Conservation (phyloP, 2,888 invertebrate genomes). For the Osmoderma eremita region DNA sequence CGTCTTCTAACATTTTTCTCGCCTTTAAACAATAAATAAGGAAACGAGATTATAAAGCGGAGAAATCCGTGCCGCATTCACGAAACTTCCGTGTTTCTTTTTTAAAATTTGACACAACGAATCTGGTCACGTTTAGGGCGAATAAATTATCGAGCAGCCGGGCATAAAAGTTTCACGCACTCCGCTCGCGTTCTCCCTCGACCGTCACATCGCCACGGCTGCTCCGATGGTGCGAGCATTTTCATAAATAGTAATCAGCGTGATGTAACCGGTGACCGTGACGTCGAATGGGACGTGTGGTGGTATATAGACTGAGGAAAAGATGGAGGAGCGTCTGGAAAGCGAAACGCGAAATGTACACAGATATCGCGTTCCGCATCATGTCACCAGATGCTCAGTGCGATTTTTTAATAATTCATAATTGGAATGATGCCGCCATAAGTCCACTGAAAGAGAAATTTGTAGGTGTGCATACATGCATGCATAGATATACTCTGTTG, state of each 20-base stretch:
- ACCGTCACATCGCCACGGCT: background rate
- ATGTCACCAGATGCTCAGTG: slow-evolving; percentile 28
- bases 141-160: slow-evolving; percentile 30
- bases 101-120: slow-evolving; percentile 20
- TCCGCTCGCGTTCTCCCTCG: slow-evolving; percentile 2
- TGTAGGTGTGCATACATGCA: slow-evolving; percentile 1
- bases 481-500: too few relatives aligned
- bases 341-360: slow-evolving; percentile 2
- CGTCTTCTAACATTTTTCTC: too few relatives aligned
- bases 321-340: background rate
- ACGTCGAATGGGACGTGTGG: slow-evolving; percentile 17
- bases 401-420: slow-evolving; percentile 35
- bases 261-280: slow-evolving; percentile 35
- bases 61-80: too few relatives aligned
- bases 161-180: slow-evolving; percentile 27
- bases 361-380: slow-evolving; percentile 2
- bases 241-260: slow-evolving; percentile 44
- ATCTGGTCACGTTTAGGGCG: slow-evolving; percentile 34
- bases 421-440: background rate
- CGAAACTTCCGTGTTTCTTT: background rate
- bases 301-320: slow-evolving; percentile 2
- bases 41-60: too few relatives aligned
- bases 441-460: background rate
- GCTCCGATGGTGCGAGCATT: slow-evolving; percentile 36
- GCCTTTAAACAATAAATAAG: too few relatives aligned